Conservation (phyloP, 2,113 vertebrate species). For the Podilymbus podiceps region DNA sequence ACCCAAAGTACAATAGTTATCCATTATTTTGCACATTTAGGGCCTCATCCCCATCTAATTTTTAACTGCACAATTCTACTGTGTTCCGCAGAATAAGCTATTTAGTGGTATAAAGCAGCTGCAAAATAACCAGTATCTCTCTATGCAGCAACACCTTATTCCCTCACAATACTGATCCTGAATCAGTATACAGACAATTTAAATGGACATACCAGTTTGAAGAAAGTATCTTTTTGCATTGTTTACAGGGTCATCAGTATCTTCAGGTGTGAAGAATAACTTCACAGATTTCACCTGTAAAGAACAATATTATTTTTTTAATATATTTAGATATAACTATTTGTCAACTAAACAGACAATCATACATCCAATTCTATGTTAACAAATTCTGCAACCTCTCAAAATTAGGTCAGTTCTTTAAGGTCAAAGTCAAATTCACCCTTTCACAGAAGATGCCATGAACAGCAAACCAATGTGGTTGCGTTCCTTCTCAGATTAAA, state of each 20-base stretch:
- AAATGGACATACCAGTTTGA: slow-evolving; percentile 80
- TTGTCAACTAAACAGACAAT: not conserved
- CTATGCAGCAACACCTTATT: not conserved
- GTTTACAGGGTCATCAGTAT: slow-evolving; percentile 84
- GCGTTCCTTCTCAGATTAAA: not conserved
- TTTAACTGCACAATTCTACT: not conserved
- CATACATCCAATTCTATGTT: not conserved
- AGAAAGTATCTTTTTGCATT: slow-evolving; percentile 90
- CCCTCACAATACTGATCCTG: not conserved
- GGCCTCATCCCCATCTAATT: not conserved
- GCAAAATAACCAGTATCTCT: not conserved
- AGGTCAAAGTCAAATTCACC: not conserved
- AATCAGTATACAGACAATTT: not conserved
- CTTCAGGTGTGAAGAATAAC: slow-evolving; percentile 92
- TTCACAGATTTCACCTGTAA: slow-evolving; percentile 84
- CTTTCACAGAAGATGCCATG: not conserved
- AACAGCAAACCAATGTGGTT: not conserved
- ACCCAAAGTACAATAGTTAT: not conserved
- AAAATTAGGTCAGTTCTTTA: not conserved
- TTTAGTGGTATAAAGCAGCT: not conserved
- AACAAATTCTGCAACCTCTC: not conserved
- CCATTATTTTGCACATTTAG: not conserved
- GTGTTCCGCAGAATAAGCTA: not conserved
- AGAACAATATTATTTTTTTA: not conserved
- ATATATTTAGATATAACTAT: not conserved